phyloP scores from a whole-genome alignment of 2,113 vertebrate genomes.

The Callochromis pleurospilus region DNA sequence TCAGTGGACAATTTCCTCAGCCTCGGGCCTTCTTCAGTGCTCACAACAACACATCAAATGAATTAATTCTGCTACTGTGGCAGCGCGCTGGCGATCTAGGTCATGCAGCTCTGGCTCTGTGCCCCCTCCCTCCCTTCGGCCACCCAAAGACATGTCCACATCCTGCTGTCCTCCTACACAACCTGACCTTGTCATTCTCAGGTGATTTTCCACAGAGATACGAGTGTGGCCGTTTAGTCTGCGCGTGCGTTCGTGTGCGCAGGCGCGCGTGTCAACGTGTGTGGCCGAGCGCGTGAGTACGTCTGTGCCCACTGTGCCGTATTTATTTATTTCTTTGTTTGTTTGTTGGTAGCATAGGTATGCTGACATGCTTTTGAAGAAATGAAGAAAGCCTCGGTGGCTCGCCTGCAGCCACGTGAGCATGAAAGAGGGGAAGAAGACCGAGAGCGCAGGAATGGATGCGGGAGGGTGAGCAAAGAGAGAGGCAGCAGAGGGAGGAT shows the following conservation, averaged over 20 bases:
- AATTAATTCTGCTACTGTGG: constrained; percentile 69
- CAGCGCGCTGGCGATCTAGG: constrained; percentile 58
- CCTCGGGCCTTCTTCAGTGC: constrained; percentile 40
- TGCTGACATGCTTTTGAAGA: constrained; percentile 22
- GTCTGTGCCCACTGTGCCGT: background rate
- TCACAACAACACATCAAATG: constrained; percentile 64
- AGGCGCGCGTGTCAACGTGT: background rate
- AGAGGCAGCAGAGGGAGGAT: constrained; percentile 38
- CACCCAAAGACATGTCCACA: constrained; percentile 44
- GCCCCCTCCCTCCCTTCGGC: background rate
- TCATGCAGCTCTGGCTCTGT: constrained; percentile 46
- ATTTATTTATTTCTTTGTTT: background rate
- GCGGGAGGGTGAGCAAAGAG: constrained; percentile 45
- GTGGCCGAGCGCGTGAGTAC: background rate
- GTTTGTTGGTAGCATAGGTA: constrained; percentile 18
- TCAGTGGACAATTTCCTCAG: constrained; percentile 64
- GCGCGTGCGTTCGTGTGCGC: background rate
- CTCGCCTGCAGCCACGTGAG: constrained; percentile 61
- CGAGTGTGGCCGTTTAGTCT: background rate
- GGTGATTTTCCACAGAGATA: constrained; percentile 54
- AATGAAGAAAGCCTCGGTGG: constrained; percentile 27
- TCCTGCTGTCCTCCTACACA: constrained; percentile 25
- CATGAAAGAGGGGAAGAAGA: constrained; percentile 24
- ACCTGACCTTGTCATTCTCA: constrained; percentile 68
- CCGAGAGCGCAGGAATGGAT: constrained; percentile 32